These are phyloP conservation scores for Notarius lentiginosus DNA, from an alignment of 2,113 vertebrate genomes.

Conservation along the genomic window DNA sequence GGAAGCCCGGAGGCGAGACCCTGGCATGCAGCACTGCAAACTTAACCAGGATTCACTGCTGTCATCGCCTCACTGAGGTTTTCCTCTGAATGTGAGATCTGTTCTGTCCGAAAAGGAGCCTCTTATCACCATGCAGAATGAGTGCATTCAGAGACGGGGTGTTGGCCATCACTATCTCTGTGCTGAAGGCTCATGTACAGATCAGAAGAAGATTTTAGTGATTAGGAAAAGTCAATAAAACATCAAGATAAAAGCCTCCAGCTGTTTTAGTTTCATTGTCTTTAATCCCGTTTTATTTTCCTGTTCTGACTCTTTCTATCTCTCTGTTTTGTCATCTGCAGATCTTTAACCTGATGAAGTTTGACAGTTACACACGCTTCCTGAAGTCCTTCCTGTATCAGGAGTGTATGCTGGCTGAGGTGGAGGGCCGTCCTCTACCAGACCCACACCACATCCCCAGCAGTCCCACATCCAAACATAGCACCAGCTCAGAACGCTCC, in stretches of 20 bases:
- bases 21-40: not conserved
- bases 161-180: not conserved
- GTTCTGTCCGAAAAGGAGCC: slow-evolving; percentile 4
- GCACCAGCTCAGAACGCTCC: slow-evolving; percentile 85
- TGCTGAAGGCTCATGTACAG: not conserved
- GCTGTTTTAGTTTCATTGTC: not conserved
- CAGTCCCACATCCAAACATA: slow-evolving; percentile 94
- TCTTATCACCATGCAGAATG: slow-evolving; percentile 7
- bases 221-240: slow-evolving; percentile 4
- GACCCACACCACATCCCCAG: slow-evolving; percentile 87
- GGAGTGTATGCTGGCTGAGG: slow-evolving; percentile 90
- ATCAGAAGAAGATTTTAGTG: not conserved
- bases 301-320: not conserved
- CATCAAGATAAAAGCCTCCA: not conserved
- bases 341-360: slow-evolving; percentile 99
- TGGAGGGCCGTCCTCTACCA: slow-evolving; percentile 86
- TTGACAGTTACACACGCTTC: slow-evolving; percentile 96
- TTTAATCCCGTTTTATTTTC: not conserved
- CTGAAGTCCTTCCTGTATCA: slow-evolving; percentile 94
- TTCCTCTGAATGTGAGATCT: slow-evolving; percentile 35
- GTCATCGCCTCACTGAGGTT: not conserved
- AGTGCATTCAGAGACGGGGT: not conserved
- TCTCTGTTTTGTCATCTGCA: slow-evolving; percentile 57
- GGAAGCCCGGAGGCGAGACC: slow-evolving; percentile 4
- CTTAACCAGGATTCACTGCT: not conserved